Percentiles rank a stretch among this genome's conserved stretches.
These are phyloP conservation scores for Geothlypis trichas DNA, from an alignment of 2,113 vertebrate genomes.

Conservation along the genomic window DNA sequence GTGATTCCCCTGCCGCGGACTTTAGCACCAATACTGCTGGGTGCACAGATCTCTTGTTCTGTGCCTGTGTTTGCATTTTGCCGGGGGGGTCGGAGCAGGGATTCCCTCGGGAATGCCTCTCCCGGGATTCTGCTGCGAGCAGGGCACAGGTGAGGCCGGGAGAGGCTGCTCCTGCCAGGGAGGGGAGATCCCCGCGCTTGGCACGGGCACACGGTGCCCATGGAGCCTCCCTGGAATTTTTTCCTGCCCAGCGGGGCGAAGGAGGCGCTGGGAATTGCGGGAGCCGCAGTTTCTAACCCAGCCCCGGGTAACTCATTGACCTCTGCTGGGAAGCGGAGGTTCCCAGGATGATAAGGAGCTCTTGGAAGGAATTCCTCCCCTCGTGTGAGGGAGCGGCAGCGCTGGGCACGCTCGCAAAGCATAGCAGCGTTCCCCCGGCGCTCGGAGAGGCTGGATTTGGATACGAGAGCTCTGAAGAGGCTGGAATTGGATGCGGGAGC, in stretches of 20 bases:
- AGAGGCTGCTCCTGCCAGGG: background rate
- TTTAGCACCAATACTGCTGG: constrained; percentile 32
- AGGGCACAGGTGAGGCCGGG: background rate
- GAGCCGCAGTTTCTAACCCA: background rate
- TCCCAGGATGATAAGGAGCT: constrained; percentile 47
- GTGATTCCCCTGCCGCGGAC: background rate
- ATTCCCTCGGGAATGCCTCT: background rate
- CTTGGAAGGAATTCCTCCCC: constrained; percentile 31
- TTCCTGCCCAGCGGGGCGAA: background rate
- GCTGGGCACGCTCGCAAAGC: background rate
- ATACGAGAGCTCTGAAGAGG: background rate
- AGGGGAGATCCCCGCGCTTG: fast-evolving
- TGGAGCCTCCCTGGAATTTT: background rate
- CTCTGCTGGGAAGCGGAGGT: constrained; percentile 59
- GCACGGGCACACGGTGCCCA: fast-evolving
- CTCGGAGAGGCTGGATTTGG: background rate
- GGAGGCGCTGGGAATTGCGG: background rate
- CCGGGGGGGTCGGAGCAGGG: background rate
- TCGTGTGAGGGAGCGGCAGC: background rate
- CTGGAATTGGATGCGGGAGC: background rate
- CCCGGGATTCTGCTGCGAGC: background rate
- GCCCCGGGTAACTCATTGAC: constrained; percentile 35
- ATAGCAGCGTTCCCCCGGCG: background rate
- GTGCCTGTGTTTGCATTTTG: background rate
- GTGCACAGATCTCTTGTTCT: constrained; percentile 33